Base-by-base conservation (phyloP, 2,797 vertebrate genomes). In the Hyperoplus immaculatus region DNA sequence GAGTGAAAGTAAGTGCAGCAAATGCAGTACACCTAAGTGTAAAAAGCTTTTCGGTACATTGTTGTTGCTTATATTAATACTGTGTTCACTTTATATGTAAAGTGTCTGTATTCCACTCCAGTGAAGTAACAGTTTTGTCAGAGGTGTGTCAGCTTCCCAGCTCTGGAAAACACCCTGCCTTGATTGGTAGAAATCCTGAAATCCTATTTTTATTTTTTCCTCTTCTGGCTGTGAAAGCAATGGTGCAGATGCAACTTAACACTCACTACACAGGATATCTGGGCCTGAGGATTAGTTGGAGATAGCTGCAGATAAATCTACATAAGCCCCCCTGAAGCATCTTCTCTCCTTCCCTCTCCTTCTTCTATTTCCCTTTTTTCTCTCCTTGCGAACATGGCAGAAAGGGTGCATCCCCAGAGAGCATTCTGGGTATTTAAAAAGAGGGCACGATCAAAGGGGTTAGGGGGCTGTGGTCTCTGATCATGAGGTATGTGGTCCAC, bases 241-340 rank as follows among this genome's bases (percentile, higher is more conserved):
- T 81, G 76, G 82, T 82, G 84, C 86, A 90, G 85, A 84, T 74
- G 85, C 67, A 69, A 83, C 82, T 91, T 81, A 74, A 80, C 78
- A 86, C 85, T 81, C 80, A 83, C 82, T 83, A 91, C 88, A 91
- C 86, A 86, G 79, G 83, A 82, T 82, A 89, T 91, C 82, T 88
- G 82, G 83, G 84, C 77, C 78, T 64, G 80, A 77, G 91, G 93
- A 94, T 94, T 93, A 94, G 69, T 85, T 81, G 62, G 77, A 91
- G 91, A 90, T 92, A 84, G 83, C 86, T 89, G 71, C 53, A 94
- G 91, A 94, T 92, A 90, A 88, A 92, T 93, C 90, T 94, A 92
- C 92, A 94, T 93, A 92, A 93, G 84, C 76, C 86, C 77, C 89
- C 89, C 77, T 38, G 81, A 55, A 89, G 88, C 84, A 61, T 72